Evolutionary conservation across 2,113 vertebrate species (phyloP).

Genomic region (Hippocampus comes): DNA sequence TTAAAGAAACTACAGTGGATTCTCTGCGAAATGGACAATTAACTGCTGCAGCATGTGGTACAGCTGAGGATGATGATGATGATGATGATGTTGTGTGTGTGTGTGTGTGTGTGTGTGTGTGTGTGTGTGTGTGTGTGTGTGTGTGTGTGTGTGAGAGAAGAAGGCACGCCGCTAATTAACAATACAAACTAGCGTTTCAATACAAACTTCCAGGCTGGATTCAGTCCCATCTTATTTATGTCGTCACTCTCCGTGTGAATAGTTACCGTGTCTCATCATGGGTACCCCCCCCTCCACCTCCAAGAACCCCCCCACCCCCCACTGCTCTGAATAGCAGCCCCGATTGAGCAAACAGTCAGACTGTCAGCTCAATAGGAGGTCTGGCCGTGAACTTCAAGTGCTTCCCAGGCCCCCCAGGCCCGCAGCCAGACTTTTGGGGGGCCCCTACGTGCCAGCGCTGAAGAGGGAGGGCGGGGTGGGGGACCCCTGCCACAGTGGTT

Average conservation of each 20-base stretch:
- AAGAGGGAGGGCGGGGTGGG: slow-evolving; percentile 23
- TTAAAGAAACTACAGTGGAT: slow-evolving; percentile 65
- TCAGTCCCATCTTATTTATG: slow-evolving; percentile 68
- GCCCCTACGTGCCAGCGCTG: slow-evolving; percentile 69
- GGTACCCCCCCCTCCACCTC: not conserved
- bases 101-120: slow-evolving; percentile 11
- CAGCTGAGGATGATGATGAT: slow-evolving; percentile 40
- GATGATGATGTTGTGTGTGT: no score
- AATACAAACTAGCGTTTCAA: slow-evolving; percentile 67
- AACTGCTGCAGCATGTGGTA: slow-evolving; percentile 72
- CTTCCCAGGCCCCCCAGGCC: slow-evolving; percentile 75
- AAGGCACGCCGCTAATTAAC: slow-evolving; percentile 64
- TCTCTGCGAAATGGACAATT: slow-evolving; percentile 71
- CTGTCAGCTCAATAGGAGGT: slow-evolving; percentile 82
- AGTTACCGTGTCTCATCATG: slow-evolving; percentile 63
- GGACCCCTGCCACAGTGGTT: slow-evolving; percentile 67
- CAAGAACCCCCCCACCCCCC: slow-evolving; percentile 5
- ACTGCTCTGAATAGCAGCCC: slow-evolving; percentile 67
- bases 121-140: slow-evolving; percentile 13
- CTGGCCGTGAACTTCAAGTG: slow-evolving; percentile 79
- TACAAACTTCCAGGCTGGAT: slow-evolving; percentile 66
- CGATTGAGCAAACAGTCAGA: slow-evolving; percentile 79
- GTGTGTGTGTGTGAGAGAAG: slow-evolving; percentile 40
- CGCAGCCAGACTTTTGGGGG: slow-evolving; percentile 72
- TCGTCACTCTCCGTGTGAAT: slow-evolving; percentile 68